phyloP scores from a whole-genome alignment of 1,140 invertebrate species.

The Drosophila ohnishii region DNA sequence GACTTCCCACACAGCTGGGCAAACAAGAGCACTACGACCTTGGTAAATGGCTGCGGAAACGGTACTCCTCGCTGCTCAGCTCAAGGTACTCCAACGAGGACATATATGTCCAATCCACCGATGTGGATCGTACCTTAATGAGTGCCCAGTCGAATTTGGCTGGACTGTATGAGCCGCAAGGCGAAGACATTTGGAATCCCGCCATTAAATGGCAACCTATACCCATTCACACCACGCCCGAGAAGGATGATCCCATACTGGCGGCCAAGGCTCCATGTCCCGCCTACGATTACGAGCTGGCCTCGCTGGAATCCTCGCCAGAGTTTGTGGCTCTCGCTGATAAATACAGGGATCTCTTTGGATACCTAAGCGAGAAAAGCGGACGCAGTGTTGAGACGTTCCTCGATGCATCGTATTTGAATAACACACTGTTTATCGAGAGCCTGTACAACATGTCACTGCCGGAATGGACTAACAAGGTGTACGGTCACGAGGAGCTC shows the following conservation, averaged over 20 bases:
- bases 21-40: slow-evolving; percentile 90
- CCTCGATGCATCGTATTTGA: slow-evolving; percentile 86
- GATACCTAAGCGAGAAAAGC: slow-evolving; percentile 86
- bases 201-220: slow-evolving; percentile 93
- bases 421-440: slow-evolving; percentile 89
- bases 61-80: slow-evolving; percentile 87
- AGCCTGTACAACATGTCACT: slow-evolving; percentile 86
- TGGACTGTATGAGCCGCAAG: slow-evolving; percentile 89
- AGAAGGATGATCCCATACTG: slow-evolving; percentile 86
- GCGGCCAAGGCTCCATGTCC: slow-evolving; percentile 87
- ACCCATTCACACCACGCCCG: slow-evolving; percentile 91
- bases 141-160: slow-evolving; percentile 93
- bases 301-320: slow-evolving; percentile 85
- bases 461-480: slow-evolving; percentile 88
- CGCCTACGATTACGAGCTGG: slow-evolving; percentile 85
- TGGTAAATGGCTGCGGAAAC: slow-evolving; percentile 90
- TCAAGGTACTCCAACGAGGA: slow-evolving; percentile 85
- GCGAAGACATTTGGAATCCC: slow-evolving; percentile 87
- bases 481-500: slow-evolving; percentile 84
- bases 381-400: slow-evolving; percentile 84
- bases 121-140: slow-evolving; percentile 95
- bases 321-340: slow-evolving; percentile 86
- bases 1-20: slow-evolving; percentile 86
- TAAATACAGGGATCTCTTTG: slow-evolving; percentile 86
- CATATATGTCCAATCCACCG: slow-evolving; percentile 90